These are phyloP conservation scores for Blastomussa wellsi DNA, from an alignment of 92 coral and sea anemone genomes.

Conservation along the genomic window DNA sequence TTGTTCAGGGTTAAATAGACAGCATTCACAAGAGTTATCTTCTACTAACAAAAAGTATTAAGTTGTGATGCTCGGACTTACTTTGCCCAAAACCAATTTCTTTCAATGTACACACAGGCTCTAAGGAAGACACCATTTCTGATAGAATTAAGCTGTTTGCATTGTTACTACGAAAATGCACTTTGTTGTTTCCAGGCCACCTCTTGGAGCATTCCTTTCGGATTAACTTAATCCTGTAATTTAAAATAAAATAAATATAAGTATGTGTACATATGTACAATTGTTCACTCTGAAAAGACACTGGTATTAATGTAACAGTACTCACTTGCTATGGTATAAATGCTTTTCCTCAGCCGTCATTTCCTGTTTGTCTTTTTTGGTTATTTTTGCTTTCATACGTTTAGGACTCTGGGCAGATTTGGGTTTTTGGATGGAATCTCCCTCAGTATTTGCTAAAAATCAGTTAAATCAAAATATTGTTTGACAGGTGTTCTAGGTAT, in stretches of 20 bases:
- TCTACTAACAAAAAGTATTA: no score
- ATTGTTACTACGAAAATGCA: slow-evolving; percentile 36
- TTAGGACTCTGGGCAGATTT: slow-evolving; percentile 19
- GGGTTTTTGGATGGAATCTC: background rate
- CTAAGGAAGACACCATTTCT: slow-evolving; percentile 39
- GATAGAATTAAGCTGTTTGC: slow-evolving; percentile 38
- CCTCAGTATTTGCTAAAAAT: slow-evolving; percentile 6
- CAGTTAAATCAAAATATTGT: no score
- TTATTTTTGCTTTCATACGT: slow-evolving; percentile 25
- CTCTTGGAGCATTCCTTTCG: slow-evolving; percentile 15
- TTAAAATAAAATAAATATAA: background rate
- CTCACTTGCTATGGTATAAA: slow-evolving; percentile 45
- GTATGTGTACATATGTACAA: background rate
- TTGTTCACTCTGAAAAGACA: background rate
- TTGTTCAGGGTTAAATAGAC: background rate
- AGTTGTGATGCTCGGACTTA: no score
- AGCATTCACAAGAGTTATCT: no score
- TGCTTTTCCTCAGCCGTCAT: slow-evolving; percentile 20
- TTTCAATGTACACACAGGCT: slow-evolving; percentile 22
- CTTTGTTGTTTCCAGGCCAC: slow-evolving; percentile 53
- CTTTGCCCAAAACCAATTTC: slow-evolving; percentile 57
- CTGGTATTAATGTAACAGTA: background rate
- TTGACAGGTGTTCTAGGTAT: background rate
- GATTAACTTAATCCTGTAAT: no score
- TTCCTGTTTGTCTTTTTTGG: slow-evolving; percentile 32